Base-by-base conservation (phyloP, 2,797 vertebrate genomes). In the Dallia pectoralis region DNA sequence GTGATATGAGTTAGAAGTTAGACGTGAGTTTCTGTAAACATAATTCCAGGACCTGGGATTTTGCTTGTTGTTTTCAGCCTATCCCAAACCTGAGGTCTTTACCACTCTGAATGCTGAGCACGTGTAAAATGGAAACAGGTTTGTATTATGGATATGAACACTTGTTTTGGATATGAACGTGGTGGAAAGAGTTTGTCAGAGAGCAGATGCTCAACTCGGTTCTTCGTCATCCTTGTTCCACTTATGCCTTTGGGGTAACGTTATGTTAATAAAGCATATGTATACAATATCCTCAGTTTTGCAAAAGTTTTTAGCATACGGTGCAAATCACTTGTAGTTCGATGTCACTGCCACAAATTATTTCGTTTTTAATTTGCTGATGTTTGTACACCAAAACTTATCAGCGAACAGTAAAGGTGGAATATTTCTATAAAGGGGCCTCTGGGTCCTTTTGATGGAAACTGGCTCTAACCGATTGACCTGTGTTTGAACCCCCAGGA, bases 401-500 rank as follows among this genome's bases (percentile, higher is more conserved):
- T 11, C 40, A 44, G 3, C 14, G 40, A 12, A 44, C 40, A 14
- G 40, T 44, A 44, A 12, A 44, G 1, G 40, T 44, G 40, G 11
- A 44, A 12, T 44, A 6, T 44, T 44, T 44, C 40, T 65, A 74
- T 72, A 3, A 3, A 56, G 62, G 59, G 33, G 15, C 67, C 47
- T 47, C 44, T 25, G 44, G 44, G 47, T 16, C 47, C 27, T 59
- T 66, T 59, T 48, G n/a, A 30, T 29, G 70, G 29, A 64, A 69
- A 78, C 59, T 61, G 36, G 44, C 65, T 71, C 77, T 19, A 40
- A 80, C 66, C 19, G 62, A 32, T 62, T 86, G 86, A 86, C 86
- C 87, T 77, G 61, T 2, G 64, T 49, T 68, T 87, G 81, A 90
- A 90, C 87, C 76, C 76, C 4, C 14, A 70, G 11, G 29, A 69